Base-by-base conservation (phyloP, 2,888 invertebrate genomes). In the Sympetrum striolatum region DNA sequence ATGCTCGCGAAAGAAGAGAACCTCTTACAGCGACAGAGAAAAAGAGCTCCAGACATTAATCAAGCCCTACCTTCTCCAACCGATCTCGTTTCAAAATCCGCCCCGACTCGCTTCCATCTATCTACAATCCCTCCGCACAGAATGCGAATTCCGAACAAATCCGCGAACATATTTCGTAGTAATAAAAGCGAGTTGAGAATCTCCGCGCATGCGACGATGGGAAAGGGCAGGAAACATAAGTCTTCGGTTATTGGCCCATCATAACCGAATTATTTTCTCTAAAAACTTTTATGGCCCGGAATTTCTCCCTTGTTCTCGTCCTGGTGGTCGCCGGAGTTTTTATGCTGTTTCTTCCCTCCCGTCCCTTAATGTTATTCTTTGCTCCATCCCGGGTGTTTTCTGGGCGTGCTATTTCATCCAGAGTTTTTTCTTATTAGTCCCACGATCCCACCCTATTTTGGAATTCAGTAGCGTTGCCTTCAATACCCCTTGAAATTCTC, bases 171-270 rank as follows among this genome's bases (percentile, higher is more conserved):
- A 86, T 86, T 37, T 86, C 35, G 35, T 60, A 22, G 58, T 58
- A 86, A 37, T 60, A 86, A 86, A 86, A 37, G 35, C 31, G 22
- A 53, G 35, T 64, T 86, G 37, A 39, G 18, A 22, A 60, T 37
- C 35, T 31, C n/a, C 60, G 31, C 60, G 22, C 60, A n/a, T 37
- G 58, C 64, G 60, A 37, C 37, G 60, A 60, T 10, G n/a, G 64
- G n/a, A 22, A 22, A 22, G 12, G 58, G n/a, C 86, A 86, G 86
- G 86, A 86, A 60, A 86, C 86, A 86, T 86, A 86, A 86, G 86
- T 86, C 86, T 58, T 86, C 64, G n/a, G 37, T 37, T 48, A 60
- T 60, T 86, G 60, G 86, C 86, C 37, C 58, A 64, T 58, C 86
- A 86, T 60, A 86, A 31, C 31, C 31, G 31, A 73, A 73, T 73